A percentile compares a stretch with the other conserved stretches of the same genome.
Conservation (phyloP, 1,140 invertebrate species). For the Periplaneta americana region DNA sequence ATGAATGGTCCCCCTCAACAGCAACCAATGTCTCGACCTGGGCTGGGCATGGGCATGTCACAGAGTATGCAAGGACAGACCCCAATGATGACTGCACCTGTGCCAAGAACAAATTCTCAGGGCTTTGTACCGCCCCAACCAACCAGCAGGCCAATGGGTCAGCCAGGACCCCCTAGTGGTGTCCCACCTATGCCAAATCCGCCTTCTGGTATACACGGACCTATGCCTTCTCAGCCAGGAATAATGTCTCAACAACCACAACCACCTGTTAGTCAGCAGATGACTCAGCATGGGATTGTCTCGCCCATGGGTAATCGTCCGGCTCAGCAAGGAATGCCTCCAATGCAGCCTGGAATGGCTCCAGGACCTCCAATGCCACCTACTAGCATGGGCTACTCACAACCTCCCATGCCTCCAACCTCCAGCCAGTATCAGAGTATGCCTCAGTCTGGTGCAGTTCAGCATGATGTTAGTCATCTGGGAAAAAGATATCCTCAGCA, state of each 20-base stretch:
- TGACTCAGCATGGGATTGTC: background rate
- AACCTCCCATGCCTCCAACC: background rate
- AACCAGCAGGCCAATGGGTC: background rate
- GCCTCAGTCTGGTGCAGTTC: background rate
- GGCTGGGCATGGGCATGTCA: background rate
- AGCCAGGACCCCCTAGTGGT: background rate
- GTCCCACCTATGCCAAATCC: background rate
- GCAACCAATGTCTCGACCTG: background rate
- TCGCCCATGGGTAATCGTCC: background rate
- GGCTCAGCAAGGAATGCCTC: background rate
- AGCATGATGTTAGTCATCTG: background rate
- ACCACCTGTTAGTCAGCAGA: background rate
- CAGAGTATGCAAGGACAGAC: background rate
- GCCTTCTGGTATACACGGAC: background rate
- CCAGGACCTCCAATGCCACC: background rate
- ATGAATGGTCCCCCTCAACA: background rate
- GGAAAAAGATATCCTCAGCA: constrained; percentile 14
- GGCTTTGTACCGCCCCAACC: background rate
- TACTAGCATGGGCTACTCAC: background rate
- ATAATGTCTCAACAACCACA: no score
- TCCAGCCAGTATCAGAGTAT: background rate
- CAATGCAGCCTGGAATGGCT: background rate
- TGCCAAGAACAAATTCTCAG: background rate
- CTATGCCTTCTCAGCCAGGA: no score
- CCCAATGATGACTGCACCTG: background rate